Evolutionary conservation across 2,113 vertebrate species (phyloP), one percentile per base, ranked within the genome.

Genomic region (Trichechus manatus): DNA sequence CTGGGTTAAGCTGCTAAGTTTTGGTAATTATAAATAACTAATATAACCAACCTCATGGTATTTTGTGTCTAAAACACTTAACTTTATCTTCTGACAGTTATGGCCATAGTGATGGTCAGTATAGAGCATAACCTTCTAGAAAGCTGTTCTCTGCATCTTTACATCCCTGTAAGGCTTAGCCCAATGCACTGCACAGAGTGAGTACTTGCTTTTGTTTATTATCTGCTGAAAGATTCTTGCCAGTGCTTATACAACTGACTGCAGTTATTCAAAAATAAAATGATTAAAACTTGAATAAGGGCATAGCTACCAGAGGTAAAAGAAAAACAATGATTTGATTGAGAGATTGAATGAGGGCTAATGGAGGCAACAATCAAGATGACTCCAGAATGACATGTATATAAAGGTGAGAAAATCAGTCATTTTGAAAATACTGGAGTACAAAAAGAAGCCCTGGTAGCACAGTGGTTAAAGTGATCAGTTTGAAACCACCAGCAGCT

Each of bases 171-270:
- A 93, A 95, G 31, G 33, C 20, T 94, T 84, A 94, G 70, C 56
- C 88, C 74, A 95, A 56, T 36, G 44, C 83, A 44, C 20, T 77
- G 4, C 22, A 92, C 25, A 93, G 17, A 72, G 33, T 87, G 92
- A 64, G 17, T 39, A 39, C 56, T 75, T 72, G 44, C 74, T 74
- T 94, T 81, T 77, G 42, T 81, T 87, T 63, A 87, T 42, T 92
- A 87, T 85, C 20, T 80, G 50, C 77, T 96, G 39, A 90, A 87
- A 96, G 42, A 82, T 23, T 91, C 94, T 91, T 88, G 83, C 29
- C 79, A 91, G 47, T 66, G 2, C 36, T 94, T 94, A 87, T 5
- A 78, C 14, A 95, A 77, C 4, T 82, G 44, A 91, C 68, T 61
- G 50, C 27, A 87, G 42, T 5, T 93, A 19, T 89, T 81, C 61